Evolutionary conservation across 2,797 vertebrate genomes (phyloP), one percentile per base, ranked within the genome.

Genomic region (Sebastes hopkinsi): DNA sequence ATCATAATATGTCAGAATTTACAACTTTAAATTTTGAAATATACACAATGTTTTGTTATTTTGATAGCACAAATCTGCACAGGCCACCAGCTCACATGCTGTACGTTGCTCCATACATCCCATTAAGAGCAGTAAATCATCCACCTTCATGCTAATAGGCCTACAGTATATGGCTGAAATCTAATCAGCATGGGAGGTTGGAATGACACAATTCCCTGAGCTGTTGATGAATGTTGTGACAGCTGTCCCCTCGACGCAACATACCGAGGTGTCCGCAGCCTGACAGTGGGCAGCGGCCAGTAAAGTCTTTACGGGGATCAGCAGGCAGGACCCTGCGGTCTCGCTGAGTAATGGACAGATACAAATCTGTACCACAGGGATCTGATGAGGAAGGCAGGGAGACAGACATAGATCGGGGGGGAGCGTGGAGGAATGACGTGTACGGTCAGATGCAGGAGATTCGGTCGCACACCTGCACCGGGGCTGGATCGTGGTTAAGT

Each of bases 261-360:
- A 18, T 54, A 60, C 36, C 3, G 46, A 73, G 73, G 68, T 12
- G 32, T 72, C 78, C 80, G 67, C 55, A 74, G 72, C 68, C 12
- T 16, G 25, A 50, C 23, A 10, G 65, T 4, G 72, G 68, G 78
- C 69, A 76, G 80, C 6, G 4, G 68, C 72, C 81, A 54, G 70
- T 7, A 29, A 69, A 73, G 75, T 75, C 56, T 90, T 88, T 81
- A 77, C 64, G 27, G 71, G 75, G 85, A 83, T 83, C 88, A 71
- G 81, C 82, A 66, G 36, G 46, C 56, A 16, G 86, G 70, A 79
- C 79, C 56, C 83, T 16, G 25, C 1, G 16, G 82, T 50, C 64
- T 64, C 8, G 4, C 74, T 84, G 73, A 85, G 67, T 79, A 84
- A 89, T 89, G 77, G 61, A 83, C 73, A 65, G 81, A 87, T 88